Base-by-base conservation (phyloP, 2,113 vertebrate genomes). In the Recurvirostra avosetta region DNA sequence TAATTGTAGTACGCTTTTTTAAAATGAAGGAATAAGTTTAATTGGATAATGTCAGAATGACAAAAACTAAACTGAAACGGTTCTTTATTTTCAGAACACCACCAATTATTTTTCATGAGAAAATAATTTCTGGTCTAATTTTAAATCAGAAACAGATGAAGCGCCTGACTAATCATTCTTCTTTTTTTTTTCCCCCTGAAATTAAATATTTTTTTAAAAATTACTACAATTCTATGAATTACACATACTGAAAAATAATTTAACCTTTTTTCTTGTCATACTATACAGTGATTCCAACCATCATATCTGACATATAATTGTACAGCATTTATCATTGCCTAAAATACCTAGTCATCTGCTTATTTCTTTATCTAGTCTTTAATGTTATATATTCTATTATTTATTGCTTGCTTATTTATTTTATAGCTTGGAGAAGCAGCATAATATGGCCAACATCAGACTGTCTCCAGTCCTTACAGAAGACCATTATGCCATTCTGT, bases 171-270 rank as follows among this genome's bases (percentile, higher is more conserved):
- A 65, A 43, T 15, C 11, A 13, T 23, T 88, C 7, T 20, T 70
- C 9, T 74, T 62, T 32, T 55, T 32, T 55, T 53, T 38, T 62
- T 17, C 0, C 0, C 4, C 7, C 4, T 3, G 3, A 56, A 73
- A 78, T 59, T 5, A 50, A 65, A 47, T 68, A 34, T 55, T 83
- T 90, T 93, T 12, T 20, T 50, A 86, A 62, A 7, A 83, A 72
- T 80, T 73, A 19, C 13, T 80, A 11, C 6, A 68, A 3, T 66
- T 61, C 8, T 66, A 16, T 61, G 53, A 19, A 45, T 58, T 77
- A n/a, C 7, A 63, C 5, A 9, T 41, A 43, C 8, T 58, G 20
- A 23, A 79, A 85, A 50, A 2, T 30, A 19, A 8, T 67, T 43
- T 74, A 13, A 38, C 41, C 43, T 7, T 27, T 80, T 88, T 73